Conservation (phyloP, 2,113 vertebrate species). For the Vanacampus margaritifer region DNA sequence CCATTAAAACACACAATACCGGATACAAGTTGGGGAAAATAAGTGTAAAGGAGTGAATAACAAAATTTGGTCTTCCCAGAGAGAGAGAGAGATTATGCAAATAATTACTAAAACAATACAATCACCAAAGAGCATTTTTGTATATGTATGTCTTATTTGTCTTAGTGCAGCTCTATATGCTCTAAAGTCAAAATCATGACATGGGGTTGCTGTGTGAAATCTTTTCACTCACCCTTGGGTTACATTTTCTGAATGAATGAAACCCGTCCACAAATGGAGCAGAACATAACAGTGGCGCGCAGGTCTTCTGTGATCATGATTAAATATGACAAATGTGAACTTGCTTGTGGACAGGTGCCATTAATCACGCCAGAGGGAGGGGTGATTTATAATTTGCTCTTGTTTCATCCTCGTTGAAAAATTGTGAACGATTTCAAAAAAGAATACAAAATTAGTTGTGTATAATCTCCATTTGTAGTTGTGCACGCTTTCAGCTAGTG, state of each 20-base stretch:
- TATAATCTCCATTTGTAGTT: not conserved
- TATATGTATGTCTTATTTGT: not conserved
- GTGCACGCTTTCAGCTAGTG: not conserved
- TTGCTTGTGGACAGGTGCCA: slow-evolving; percentile 2
- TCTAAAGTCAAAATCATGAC: not conserved
- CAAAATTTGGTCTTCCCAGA: not conserved
- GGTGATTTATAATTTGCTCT: not conserved
- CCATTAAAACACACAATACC: not conserved
- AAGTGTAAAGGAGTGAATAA: not conserved
- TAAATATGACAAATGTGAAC: slow-evolving; percentile 6
- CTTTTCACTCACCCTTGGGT: not conserved
- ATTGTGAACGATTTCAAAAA: not conserved
- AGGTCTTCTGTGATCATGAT: not conserved
- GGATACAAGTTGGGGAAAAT: not conserved
- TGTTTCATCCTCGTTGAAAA: not conserved
- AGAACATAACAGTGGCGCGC: not conserved
- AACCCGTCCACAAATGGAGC: not conserved
- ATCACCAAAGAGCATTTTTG: not conserved
- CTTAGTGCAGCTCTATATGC: not conserved
- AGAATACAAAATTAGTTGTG: not conserved
- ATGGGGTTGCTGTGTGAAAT: not conserved
- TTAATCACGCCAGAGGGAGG: not conserved
- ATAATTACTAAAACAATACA: not conserved
- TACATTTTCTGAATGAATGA: not conserved
- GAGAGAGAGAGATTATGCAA: not conserved